Conservation (phyloP, 35 echinoderm and acorn worm genomes). For the Hemicentrotus pulcherrimus region DNA sequence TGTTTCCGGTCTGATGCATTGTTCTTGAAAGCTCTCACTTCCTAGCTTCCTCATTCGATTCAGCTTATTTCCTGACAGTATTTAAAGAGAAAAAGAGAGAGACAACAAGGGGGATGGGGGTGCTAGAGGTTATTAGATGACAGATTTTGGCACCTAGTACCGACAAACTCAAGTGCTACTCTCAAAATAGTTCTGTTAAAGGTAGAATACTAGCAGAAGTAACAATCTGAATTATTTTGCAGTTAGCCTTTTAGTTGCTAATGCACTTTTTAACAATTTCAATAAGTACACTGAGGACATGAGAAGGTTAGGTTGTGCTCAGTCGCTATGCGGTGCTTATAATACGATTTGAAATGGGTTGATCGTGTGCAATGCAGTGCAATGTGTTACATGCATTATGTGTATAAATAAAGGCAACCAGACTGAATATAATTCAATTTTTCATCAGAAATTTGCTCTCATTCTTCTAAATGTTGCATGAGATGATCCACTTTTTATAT, state of each 20-base stretch:
- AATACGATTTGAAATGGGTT: not conserved
- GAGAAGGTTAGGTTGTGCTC: not conserved
- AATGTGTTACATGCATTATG: not conserved
- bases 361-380: not conserved
- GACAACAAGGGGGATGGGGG: not conserved
- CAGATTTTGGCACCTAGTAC: not conserved
- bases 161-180: too few relatives aligned
- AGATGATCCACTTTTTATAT: not conserved
- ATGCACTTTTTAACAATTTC: not conserved
- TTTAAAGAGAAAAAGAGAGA: not conserved
- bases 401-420: not conserved
- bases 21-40: constrained; percentile 10
- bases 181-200: not conserved
- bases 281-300: not conserved
- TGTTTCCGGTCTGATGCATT: not conserved
- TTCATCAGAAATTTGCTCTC: not conserved
- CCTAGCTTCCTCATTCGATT: not conserved
- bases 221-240: not conserved
- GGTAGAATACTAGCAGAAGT: not conserved
- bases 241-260: not conserved
- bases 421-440: not conserved
- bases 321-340: not conserved
- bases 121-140: not conserved
- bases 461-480: constrained; percentile 17
- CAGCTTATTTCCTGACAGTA: not conserved